phyloP scores from a whole-genome alignment of 2,113 vertebrate genomes.

The Sinocyclocheilus grahami region DNA sequence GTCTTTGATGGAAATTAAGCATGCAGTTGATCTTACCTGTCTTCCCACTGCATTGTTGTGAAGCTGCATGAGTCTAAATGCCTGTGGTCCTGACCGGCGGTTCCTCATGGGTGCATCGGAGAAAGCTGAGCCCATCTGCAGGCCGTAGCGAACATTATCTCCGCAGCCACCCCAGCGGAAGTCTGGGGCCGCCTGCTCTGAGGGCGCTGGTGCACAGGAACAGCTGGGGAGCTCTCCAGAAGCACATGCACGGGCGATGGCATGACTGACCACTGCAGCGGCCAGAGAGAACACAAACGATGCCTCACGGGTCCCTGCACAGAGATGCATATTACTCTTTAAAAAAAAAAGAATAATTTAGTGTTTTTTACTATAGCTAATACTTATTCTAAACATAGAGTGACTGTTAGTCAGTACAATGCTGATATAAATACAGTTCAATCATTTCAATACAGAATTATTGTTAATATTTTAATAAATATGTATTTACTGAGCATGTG shows the following conservation, averaged over 20 bases:
- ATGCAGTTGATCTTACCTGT: slow-evolving; percentile 63
- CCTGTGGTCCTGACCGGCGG: slow-evolving; percentile 58
- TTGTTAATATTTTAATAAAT: no score
- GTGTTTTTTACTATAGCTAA: not conserved
- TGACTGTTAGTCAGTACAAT: not conserved
- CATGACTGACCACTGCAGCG: slow-evolving; percentile 66
- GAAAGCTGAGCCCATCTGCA: slow-evolving; percentile 76
- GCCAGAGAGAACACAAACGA: slow-evolving; percentile 77
- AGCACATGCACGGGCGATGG: slow-evolving; percentile 74
- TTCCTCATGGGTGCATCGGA: slow-evolving; percentile 71
- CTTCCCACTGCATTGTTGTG: slow-evolving; percentile 77
- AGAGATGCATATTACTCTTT: not conserved
- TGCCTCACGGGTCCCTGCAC: slow-evolving; percentile 75
- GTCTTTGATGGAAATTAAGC: no score
- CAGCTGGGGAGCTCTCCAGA: slow-evolving; percentile 74
- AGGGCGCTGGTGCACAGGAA: slow-evolving; percentile 71
- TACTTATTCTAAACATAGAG: not conserved
- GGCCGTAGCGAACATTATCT: slow-evolving; percentile 77
- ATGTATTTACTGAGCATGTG: no score
- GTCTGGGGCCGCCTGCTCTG: slow-evolving; percentile 64
- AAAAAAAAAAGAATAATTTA: no score
- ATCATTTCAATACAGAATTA: no score
- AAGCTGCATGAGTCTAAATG: slow-evolving; percentile 68
- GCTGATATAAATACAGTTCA: not conserved
- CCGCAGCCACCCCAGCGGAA: slow-evolving; percentile 81